Conservation (phyloP, 2,888 invertebrate genomes). For the Cosmia trapezina region DNA sequence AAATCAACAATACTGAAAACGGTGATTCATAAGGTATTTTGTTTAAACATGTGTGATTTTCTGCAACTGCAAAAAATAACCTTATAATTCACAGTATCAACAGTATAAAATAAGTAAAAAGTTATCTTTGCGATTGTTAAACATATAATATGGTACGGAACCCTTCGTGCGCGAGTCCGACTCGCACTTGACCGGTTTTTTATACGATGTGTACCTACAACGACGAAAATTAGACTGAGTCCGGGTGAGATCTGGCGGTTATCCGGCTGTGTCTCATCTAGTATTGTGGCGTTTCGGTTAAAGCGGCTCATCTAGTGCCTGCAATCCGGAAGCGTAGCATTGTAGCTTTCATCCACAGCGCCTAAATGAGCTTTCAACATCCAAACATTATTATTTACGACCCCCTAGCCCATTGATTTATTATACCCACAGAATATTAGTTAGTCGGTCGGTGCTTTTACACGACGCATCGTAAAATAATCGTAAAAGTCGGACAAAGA, state of each 20-base stretch:
- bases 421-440: constrained; percentile 23
- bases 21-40: too few species aligned
- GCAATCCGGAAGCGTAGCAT: constrained; percentile 9
- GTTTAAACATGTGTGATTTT: too few species aligned
- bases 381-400: constrained; percentile 53
- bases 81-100: too few species aligned
- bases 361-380: constrained; percentile 51
- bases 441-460: constrained; percentile 42
- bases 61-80: too few species aligned
- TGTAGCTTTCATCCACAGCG: constrained; percentile 9
- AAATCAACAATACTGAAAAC: too few species aligned
- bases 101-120: too few species aligned
- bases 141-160: too few species aligned
- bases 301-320: not conserved
- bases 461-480: constrained; percentile 47
- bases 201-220: too few species aligned
- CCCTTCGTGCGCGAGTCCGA: too few species aligned
- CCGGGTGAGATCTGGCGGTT: not conserved
- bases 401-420: constrained; percentile 53
- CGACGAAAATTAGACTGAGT: not conserved
- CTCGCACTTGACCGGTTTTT: too few species aligned
- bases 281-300: not conserved
- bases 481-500: constrained; percentile 55
- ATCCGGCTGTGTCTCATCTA: not conserved
- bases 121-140: too few species aligned